These are phyloP conservation scores for Nesometra sesokonis DNA, from an alignment of 35 echinoderm and acorn worm species.

Conservation along the genomic window DNA sequence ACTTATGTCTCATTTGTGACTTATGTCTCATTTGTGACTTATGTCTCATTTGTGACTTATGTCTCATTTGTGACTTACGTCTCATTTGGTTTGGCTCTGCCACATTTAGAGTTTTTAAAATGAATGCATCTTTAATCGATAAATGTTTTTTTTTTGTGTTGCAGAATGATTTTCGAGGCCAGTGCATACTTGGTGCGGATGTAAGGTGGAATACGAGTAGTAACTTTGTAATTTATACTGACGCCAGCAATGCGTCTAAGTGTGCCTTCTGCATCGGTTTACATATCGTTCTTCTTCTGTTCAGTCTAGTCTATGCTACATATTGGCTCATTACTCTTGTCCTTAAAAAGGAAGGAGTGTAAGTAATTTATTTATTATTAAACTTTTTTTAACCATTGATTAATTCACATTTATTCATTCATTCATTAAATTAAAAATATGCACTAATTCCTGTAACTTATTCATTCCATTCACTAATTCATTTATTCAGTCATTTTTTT, in stretches of 20 bases:
- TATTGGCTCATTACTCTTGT: background rate
- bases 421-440: too few relatives aligned
- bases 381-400: background rate
- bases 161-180: background rate
- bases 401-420: too few relatives aligned
- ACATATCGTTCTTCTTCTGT: background rate
- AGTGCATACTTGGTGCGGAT: background rate
- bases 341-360: background rate
- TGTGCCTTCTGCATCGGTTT: background rate
- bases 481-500: too few relatives aligned
- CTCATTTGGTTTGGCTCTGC: too few relatives aligned
- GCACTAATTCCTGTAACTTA: too few relatives aligned
- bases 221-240: background rate
- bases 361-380: background rate
- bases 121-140: background rate
- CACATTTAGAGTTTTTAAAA: too few relatives aligned
- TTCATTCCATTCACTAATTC: too few relatives aligned
- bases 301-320: background rate
- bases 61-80: too few relatives aligned
- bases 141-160: background rate
- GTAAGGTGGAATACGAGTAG: background rate
- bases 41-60: too few relatives aligned
- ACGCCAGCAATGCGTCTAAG: background rate
- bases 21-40: too few relatives aligned
- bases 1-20: too few relatives aligned